phyloP scores from a whole-genome alignment of 2,888 invertebrate genomes.

The Zygothrica quintamaculata region DNA sequence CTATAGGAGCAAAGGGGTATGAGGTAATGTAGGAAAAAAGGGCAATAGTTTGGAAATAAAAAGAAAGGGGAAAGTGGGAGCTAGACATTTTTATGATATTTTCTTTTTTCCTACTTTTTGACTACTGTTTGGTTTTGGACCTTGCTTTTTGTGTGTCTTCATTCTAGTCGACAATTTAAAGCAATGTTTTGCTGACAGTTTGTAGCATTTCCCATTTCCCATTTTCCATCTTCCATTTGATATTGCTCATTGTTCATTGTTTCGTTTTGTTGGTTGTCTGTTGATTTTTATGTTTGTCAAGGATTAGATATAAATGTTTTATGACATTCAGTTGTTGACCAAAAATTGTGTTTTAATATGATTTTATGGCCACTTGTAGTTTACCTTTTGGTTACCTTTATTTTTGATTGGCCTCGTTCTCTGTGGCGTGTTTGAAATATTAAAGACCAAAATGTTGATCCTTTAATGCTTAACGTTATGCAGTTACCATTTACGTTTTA shows the following conservation, averaged over 20 bases:
- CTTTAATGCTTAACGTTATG: conserved; percentile 38
- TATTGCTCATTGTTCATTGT: conserved; percentile 39
- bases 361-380: conserved; percentile 69
- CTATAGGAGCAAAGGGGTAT: conserved; percentile 5
- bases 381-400: conserved; percentile 24
- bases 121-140: conserved; percentile 63
- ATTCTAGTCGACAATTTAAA: conserved; percentile 68
- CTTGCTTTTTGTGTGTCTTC: conserved; percentile 12
- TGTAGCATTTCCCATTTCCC: conserved; percentile 60
- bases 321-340: conserved; percentile 51
- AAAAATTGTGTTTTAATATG: conserved; percentile 81
- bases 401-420: conserved; percentile 65
- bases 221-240: conserved; percentile 40
- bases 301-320: conserved; percentile 82
- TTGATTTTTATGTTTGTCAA: conserved; percentile 80
- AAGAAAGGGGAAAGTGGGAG: conserved; percentile 42
- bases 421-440: conserved; percentile 68
- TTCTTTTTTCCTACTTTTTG: too few species aligned
- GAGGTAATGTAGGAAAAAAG: not conserved
- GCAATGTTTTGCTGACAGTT: conserved; percentile 71
- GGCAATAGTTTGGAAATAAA: too few species aligned
- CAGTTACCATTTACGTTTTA: conserved; percentile 51
- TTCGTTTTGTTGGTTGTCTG: conserved; percentile 62
- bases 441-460: conserved; percentile 47
- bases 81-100: conserved; percentile 75